Evolutionary conservation across 1,140 invertebrate species (phyloP).

Genomic region (Temnothorax curvispinosus): DNA sequence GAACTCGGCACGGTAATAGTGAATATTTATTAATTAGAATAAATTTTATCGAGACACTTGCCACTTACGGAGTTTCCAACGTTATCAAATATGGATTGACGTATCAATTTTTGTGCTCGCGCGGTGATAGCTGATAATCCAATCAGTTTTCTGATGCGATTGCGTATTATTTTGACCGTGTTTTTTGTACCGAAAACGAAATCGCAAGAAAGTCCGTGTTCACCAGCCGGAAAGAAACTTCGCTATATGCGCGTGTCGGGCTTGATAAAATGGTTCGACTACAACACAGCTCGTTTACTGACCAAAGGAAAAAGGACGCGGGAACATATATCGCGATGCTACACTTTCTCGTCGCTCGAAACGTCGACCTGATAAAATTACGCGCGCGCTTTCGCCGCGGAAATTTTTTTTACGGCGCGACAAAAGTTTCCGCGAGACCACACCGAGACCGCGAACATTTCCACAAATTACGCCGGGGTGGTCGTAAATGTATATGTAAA

Average conservation of each 20-base stretch:
- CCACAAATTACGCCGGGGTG: neutral
- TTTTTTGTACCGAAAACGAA: conserved; percentile 3
- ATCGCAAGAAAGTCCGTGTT: neutral
- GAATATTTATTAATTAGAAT: neutral
- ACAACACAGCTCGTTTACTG: neutral
- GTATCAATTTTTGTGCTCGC: neutral
- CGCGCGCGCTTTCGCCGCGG: conserved; percentile 17
- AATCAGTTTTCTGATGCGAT: neutral
- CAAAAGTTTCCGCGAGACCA: conserved; percentile 15
- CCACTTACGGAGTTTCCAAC: neutral
- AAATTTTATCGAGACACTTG: neutral
- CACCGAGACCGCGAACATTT: conserved; percentile 1
- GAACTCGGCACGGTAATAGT: neutral
- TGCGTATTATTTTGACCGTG: neutral
- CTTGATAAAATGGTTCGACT: conserved; percentile 10
- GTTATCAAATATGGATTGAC: neutral
- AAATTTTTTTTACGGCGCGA: neutral
- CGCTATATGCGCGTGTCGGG: neutral
- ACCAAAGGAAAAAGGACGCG: conserved; percentile 13
- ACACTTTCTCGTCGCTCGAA: conserved; percentile 45
- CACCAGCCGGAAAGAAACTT: neutral
- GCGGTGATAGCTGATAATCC: too few species aligned
- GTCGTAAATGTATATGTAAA: neutral
- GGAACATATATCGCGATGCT: conserved; percentile 1
- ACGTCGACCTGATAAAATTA: neutral